Percentiles rank a stretch among this genome's conserved stretches.
phyloP scores from a whole-genome alignment of 2,888 invertebrate genomes.

The Drosophila longiperda region DNA sequence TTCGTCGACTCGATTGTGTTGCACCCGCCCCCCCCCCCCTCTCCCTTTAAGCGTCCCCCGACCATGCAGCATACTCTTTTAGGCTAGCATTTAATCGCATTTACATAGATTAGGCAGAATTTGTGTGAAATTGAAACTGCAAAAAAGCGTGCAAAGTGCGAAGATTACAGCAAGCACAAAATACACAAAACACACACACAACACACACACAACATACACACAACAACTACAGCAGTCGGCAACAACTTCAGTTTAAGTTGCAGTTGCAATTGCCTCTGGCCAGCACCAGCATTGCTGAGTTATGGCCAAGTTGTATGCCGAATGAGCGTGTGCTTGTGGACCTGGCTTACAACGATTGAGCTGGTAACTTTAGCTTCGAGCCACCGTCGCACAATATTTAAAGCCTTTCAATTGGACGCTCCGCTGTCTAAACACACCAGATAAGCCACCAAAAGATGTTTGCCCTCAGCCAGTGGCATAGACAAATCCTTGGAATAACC shows the following conservation, averaged over 20 bases:
- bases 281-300: conserved; percentile 8
- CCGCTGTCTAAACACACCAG: conserved; percentile 41
- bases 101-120: conserved; percentile 81
- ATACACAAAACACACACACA: conserved; percentile 1
- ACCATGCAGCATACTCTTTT: conserved; percentile 39
- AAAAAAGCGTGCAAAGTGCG: conserved; percentile 75
- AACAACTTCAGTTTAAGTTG: conserved; percentile 9
- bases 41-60: background rate
- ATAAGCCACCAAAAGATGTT: background rate
- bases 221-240: conserved; percentile 1
- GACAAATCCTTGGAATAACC: background rate
- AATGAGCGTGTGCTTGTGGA: background rate
- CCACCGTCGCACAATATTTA: conserved; percentile 11
- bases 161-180: conserved; percentile 53
- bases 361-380: conserved; percentile 22
- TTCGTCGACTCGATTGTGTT: conserved; percentile 47
- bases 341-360: conserved; percentile 36
- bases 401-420: conserved; percentile 34
- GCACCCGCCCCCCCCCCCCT: background rate
- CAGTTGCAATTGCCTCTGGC: conserved; percentile 10
- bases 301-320: conserved; percentile 22
- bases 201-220: conserved; percentile 4
- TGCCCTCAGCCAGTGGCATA: background rate
- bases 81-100: conserved; percentile 80
- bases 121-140: conserved; percentile 80